These are phyloP conservation scores for Phenganax stokvisi DNA, from an alignment of 92 coral and sea anemone genomes.

Conservation along the genomic window DNA sequence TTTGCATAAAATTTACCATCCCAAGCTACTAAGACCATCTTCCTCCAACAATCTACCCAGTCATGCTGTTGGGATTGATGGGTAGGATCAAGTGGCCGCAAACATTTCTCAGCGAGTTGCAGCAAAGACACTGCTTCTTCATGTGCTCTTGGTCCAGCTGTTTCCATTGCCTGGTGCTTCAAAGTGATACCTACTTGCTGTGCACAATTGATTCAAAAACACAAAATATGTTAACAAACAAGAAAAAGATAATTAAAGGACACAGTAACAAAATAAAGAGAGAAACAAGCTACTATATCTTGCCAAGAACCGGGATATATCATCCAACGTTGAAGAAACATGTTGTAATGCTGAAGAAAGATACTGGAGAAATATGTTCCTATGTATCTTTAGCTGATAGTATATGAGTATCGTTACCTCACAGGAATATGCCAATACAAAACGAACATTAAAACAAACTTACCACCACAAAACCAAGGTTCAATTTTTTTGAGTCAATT, in stretches of 20 bases:
- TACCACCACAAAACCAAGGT: neutral
- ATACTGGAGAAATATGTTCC: neutral
- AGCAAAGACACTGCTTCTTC: conserved; percentile 39
- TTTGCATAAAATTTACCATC: conserved; percentile 42
- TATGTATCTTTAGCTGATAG: neutral
- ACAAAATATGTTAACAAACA: neutral
- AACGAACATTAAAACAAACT: neutral
- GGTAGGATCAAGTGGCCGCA: conserved; percentile 25
- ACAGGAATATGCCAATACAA: neutral
- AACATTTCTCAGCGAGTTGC: conserved; percentile 53
- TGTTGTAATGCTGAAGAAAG: neutral
- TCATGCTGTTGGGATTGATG: neutral
- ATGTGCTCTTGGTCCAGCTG: conserved; percentile 27
- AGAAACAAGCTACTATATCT: too few relatives aligned
- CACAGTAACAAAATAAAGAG: neutral
- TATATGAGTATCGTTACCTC: neutral
- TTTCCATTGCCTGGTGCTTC: conserved; percentile 41
- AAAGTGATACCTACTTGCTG: conserved; percentile 11
- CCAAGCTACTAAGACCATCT: conserved; percentile 53
- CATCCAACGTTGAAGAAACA: too few relatives aligned
- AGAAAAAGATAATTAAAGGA: neutral
- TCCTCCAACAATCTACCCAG: conserved; percentile 42
- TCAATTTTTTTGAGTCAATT: neutral
- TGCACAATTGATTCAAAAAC: neutral
- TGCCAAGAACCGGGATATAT: too few relatives aligned